Evolutionary conservation across 2,888 invertebrate genomes (phyloP), one percentile per base, ranked within the genome.

Genomic region (Blera fallax): DNA sequence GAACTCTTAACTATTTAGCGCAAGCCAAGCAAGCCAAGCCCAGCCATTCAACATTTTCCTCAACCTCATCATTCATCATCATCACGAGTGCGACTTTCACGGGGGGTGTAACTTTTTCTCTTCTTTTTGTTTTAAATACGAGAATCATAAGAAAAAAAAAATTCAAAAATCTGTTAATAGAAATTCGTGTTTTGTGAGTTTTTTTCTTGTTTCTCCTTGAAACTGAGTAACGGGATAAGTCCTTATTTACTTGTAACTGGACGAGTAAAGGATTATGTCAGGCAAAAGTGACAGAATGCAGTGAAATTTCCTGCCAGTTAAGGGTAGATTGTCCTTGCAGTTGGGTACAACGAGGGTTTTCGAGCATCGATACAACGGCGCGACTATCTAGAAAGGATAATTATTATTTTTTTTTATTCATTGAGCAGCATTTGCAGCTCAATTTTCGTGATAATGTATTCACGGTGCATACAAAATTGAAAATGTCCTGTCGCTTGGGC

Each of bases 391-490:
- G 56, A 14, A 58, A 60, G 70, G 74, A 65, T 85, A 81, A 85
- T 85, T 85, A 74, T 54, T 18, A 54, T 56, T 70, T 24, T 29
- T 40, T 74, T 34, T 69, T 54, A 40, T 69, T 62, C 16, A 37
- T 37, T 67, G 11, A 24, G 45, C 43, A 34, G 40, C 62, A 34
- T 34, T 64, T 77, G 64, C 69, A 58, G 60, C 56, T 34, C 56
- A 29, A 43, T 16, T 16, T 43, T 64, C 29, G 7, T 21, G 21
- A 80, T 85, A 85, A 85, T 85, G 69, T 85, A 85, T 85, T 85
- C 85, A 81, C 21, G 45, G 58, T 85, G 85, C 85, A 85, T 85
- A 85, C 77, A 81, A 85, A 77, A 85, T 85, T 76, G 81, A 85
- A 85, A 85, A 81, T 85, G 54, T 85, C 48, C 76, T 70, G 80